Base-by-base conservation (phyloP, 2,888 invertebrate genomes). In the Caradrina clavipalpis region DNA sequence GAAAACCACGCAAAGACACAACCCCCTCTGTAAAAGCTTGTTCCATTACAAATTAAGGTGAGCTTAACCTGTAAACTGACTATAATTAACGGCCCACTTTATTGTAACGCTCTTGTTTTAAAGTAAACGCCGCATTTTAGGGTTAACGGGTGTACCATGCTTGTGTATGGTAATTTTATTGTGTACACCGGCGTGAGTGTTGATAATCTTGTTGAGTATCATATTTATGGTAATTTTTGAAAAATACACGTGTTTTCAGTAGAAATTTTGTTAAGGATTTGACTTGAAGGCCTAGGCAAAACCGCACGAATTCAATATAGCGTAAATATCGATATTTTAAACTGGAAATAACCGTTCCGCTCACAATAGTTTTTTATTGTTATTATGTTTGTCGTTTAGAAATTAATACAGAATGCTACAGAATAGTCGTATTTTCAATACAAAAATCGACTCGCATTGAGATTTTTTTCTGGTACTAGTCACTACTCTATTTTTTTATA, bases 31-130 rank as follows among this genome's bases (percentile, higher is more conserved):
- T 81, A 77, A 77, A 81, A 74, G 68, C 70, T 49, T 54, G 73
- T 77, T 71, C 65, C 59, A 73, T 77, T 63, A 82, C 77, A 74
- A 82, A 82, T 82, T 82, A 80, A 73, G 73, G 70, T 53, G 55
- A 76, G 75, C 80, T 82, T 78, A 82, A 82, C 82, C 80, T 80
- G 82, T 77, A 82, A 64, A 82, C 73, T 77, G 76, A 77, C 76
- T 59, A 76, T 74, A 83, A 83, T 83, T 81, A 83, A 83, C 73
- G 83, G 62, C 59, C 81, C 83, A 83, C 75, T 82, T 76, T 64
- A 75, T 77, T 76, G 80, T 83, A 76, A 83, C 69, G 71, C 75
- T 81, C 73, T 77, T 77, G 83, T 83, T 81, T 77, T 70, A 82
- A 82, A 83, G 81, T 81, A 76, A 82, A 75, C 65, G 73, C 55